Evolutionary conservation across 2,113 vertebrate species (phyloP), one percentile per base, ranked within the genome.

Genomic region (Phylloscopus whistleri): DNA sequence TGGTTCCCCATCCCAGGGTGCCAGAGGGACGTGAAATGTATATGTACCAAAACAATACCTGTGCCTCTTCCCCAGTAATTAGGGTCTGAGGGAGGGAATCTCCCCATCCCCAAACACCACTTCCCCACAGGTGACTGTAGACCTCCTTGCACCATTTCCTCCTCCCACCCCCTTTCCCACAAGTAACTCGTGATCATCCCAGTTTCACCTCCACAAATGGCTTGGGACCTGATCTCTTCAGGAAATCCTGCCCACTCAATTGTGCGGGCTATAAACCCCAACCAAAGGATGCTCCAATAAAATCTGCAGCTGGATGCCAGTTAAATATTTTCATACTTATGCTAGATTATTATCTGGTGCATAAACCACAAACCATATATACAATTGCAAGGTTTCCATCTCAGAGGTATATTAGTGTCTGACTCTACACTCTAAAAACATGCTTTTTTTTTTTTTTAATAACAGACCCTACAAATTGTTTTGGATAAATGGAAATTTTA

Each of bases 361-460:
- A 62, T 72, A 92, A 94, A 94, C 94, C 91, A 84, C 93, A 94
- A 84, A 81, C 73, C 64, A 89, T 91, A 81, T 3, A 51, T 51
- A 43, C 21, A 78, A 19, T 72, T 70, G 52, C 64, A 95, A 94
- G 78, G 49, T 44, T 93, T 75, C 79, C 68, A 56, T 93, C 48
- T 92, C 69, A 56, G 48, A 78, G 33, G 23, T 68, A 48, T 55
- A 59, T 51, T 78, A 68, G 75, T 56, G 31, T 67, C 80, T 95
- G 72, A 13, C 59, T 87, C 64, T 49, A 77, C 58, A 39, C 22
- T 74, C 60, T 28, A 67, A 80, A 95, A 92, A 21, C 64, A 60
- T 44, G 35, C 24, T 10, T 66, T 80, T 87, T 64, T 73, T 80
- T 87, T 64, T 73, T 76, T 39, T 7, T 3, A 10, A 46, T 67